Percentiles rank a stretch among this genome's conserved stretches.
Evolutionary conservation across 2,797 vertebrate species (phyloP).

Genomic region (Pterois miles): DNA sequence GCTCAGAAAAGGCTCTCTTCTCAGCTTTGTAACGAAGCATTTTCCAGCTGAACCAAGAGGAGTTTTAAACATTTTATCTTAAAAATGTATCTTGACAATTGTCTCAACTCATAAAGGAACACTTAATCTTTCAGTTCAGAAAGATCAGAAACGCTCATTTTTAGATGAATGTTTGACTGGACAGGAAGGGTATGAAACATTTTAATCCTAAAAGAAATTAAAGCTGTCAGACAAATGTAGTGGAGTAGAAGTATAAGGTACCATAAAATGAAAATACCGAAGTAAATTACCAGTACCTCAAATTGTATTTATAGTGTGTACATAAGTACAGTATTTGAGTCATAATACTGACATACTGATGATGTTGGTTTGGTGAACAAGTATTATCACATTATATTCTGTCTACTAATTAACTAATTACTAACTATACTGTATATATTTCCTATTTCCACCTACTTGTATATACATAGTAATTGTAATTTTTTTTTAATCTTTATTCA

Average conservation of each 20-base stretch:
- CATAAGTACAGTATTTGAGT: neutral
- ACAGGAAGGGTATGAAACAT: neutral
- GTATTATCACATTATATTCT: neutral
- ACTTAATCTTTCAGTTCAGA: neutral
- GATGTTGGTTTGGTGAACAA: neutral
- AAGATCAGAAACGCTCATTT: no score
- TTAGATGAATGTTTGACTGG: neutral
- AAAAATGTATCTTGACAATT: no score
- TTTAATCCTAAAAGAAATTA: no score
- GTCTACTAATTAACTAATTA: no score
- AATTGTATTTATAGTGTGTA: no score
- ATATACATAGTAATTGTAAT: neutral
- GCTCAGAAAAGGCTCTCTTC: no score
- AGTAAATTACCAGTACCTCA: neutral
- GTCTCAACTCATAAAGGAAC: neutral
- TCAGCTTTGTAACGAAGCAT: no score
- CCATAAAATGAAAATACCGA: neutral
- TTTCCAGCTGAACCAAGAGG: neutral
- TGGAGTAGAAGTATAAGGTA: neutral
- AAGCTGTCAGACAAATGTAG: neutral
- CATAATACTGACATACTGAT: neutral
- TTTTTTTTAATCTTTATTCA: neutral
- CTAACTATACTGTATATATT: neutral
- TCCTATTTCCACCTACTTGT: neutral
- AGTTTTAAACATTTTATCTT: neutral